Evolutionary conservation across 2,888 invertebrate species (phyloP), one percentile per base, ranked within the genome.

Genomic region (Volucella zonaria): DNA sequence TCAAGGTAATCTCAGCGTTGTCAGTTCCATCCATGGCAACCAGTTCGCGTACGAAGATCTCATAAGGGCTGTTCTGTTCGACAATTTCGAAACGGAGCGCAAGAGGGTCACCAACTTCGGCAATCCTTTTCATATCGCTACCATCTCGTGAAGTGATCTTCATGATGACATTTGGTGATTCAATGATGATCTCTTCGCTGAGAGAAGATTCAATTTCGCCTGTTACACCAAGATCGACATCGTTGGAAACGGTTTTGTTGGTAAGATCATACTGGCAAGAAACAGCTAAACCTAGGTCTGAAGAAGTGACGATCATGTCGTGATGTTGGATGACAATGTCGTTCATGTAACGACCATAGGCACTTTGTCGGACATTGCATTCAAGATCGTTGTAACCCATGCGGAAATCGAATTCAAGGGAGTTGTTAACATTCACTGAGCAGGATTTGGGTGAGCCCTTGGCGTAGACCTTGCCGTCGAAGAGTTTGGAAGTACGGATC

Each of bases 291-390:
- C 98, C 98, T 89, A 98, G 94, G 94, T 98, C 98, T 64, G 97
- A 97, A 86, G 97, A 97, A 87, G 98, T 98, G 87, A 98, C 97
- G 89, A 98, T 98, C 90, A 97, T 97, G 91, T 97, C 97, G 93
- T 98, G 98, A 92, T 98, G 97, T 91, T 98, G 98, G 89, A 98
- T 97, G 75, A 98, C 96, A 86, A 97, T 97, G 92, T 98, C 98
- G 92, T 97, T 98, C 90, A 97, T 94, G 91, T 96, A 97, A 89
- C 95, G 94, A 87, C 97, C 97, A 83, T 96, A 91, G 61, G 91
- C 96, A 90, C 97, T 97, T 91, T 97, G 96, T 89, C 96, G 95
- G 54, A 97, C 97, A 91, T 97, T 97, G 92, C 97, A 98, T 91
- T 97, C 97, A 82, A 97, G 94, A 92, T 97, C 96, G 91, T 96